Conservation (phyloP, 2,888 invertebrate species). For the Amphiduros pacificus region DNA sequence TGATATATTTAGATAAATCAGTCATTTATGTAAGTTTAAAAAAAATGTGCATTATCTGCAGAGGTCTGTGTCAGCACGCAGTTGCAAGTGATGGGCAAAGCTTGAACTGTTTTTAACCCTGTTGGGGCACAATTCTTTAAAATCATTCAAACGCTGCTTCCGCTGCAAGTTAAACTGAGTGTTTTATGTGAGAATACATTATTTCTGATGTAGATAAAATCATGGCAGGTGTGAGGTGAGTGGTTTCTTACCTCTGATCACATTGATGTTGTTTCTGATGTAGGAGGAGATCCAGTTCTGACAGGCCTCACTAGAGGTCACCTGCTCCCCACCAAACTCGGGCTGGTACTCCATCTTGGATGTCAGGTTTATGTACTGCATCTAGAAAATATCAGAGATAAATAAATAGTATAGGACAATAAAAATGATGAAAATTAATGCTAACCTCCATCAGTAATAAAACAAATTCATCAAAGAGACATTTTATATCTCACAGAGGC, state of each 20-base stretch:
- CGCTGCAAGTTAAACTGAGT: neutral
- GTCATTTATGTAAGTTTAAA: no score
- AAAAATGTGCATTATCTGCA: no score
- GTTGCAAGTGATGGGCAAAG: no score
- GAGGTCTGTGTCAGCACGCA: no score
- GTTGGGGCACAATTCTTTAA: no score
- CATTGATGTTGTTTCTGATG: conserved; percentile 39
- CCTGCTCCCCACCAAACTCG: conserved; percentile 41
- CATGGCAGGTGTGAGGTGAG: neutral
- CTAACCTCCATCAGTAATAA: no score
- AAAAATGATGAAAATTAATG: no score
- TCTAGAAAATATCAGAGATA: conserved; percentile 18
- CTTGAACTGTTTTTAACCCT: no score
- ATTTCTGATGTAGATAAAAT: neutral
- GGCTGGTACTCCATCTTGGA: conserved; percentile 51
- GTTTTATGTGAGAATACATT: neutral
- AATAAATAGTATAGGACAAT: neutral
- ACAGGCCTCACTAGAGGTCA: conserved; percentile 38
- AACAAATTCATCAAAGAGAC: no score
- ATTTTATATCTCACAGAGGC: no score
- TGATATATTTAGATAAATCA: no score
- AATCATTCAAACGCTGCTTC: neutral
- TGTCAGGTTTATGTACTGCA: conserved; percentile 34
- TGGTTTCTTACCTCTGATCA: conserved; percentile 41
- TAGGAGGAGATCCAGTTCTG: conserved; percentile 42